Base-by-base conservation (phyloP, 1,140 invertebrate species). In the Lucilia cuprina region DNA sequence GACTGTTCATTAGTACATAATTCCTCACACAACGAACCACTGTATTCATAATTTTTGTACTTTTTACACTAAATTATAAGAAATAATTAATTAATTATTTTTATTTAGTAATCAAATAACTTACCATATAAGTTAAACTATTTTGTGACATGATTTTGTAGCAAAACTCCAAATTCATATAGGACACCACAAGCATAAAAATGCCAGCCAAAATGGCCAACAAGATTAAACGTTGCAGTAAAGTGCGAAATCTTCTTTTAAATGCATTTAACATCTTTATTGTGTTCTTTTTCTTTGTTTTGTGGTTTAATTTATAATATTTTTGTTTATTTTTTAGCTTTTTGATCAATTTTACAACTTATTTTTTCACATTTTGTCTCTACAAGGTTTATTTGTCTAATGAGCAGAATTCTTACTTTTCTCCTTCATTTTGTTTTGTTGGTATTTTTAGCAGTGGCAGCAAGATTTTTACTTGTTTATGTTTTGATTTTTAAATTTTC, bases 121-220 rank as follows among this genome's bases (percentile, higher is more conserved):
- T 87, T 84, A 89, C 88, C 88, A 89, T 89, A 25, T 88, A 84
- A 84, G 87, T 89, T 60, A 89, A 86, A 77, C 88, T 89, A 78
- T 88, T 80, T 83, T 90, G 88, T 47, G 89, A 89, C 89, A 90
- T 90, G 14, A 90, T 85, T 74, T 90, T 89, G 65, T 90, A 90
- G 84, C 89, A 90, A 50, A 90, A 90, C 83, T 88, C 88, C 21
- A 90, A 86, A 83, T 90, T 90, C 77, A 90, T 86, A 41, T 90
- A 90, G n/a, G 89, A 88, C 83, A 89, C 89, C 84, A 87, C 88
- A 82, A 88, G 87, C 50, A 90, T 85, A 83, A 87, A 87, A 82
- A 89, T 41, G n/a, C 17, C 87, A 35, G 86, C 87, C 83, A 89
- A 86, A 82, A 89, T 86, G 70, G 88, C 87, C 84, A 89, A 87